A percentile compares a stretch with the other conserved stretches of the same genome.
Conservation (phyloP, 2,113 vertebrate genomes). For the Hyperoodon ampullatus region DNA sequence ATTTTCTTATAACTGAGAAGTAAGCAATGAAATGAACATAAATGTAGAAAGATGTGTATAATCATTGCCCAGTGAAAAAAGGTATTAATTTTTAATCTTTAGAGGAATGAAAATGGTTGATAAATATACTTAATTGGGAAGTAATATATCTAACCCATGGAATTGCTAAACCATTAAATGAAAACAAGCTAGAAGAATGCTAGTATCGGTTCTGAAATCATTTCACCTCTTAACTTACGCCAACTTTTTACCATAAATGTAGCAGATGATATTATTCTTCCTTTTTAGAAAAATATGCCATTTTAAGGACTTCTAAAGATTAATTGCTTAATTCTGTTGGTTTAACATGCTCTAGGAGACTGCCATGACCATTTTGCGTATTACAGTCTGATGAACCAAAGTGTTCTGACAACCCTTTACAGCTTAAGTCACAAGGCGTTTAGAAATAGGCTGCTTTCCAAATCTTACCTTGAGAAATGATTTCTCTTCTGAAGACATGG, state of each 20-base stretch:
- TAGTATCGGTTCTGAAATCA: not conserved
- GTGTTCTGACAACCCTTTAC: constrained; percentile 50
- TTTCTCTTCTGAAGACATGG: constrained; percentile 32
- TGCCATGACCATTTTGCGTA: not conserved
- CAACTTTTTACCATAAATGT: not conserved
- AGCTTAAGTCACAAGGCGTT: not conserved
- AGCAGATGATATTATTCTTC: not conserved
- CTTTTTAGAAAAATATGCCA: not conserved
- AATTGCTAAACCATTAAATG: not conserved
- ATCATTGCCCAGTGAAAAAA: not conserved
- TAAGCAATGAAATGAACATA: constrained; percentile 3
- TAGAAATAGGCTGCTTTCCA: constrained; percentile 53
- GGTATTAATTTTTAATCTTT: constrained; percentile 46
- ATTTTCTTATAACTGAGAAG: constrained; percentile 11
- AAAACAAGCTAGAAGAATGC: not conserved
- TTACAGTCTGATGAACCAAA: constrained; percentile 1
- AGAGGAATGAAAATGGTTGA: constrained; percentile 19
- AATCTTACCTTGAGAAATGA: constrained; percentile 21
- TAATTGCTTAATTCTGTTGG: constrained; percentile 37
- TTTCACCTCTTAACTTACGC: not conserved
- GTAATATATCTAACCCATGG: not conserved
- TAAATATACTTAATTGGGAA: constrained; percentile 44
- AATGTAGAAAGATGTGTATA: not conserved
- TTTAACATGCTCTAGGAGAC: not conserved
- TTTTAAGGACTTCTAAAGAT: constrained; percentile 45